Evolutionary conservation across 2,113 vertebrate genomes (phyloP).

Genomic region (Hyla sarda): DNA sequence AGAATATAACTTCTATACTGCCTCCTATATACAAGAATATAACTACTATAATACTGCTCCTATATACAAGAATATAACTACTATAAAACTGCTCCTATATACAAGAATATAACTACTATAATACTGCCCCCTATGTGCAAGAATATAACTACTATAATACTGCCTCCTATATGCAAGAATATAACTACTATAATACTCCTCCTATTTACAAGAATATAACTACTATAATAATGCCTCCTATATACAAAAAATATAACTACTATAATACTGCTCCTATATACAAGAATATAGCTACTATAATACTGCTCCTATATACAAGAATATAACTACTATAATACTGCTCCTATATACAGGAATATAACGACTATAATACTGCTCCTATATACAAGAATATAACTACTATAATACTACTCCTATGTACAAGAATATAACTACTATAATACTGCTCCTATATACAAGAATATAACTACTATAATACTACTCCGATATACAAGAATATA

Average conservation of each 20-base stretch:
- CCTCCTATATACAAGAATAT: background rate
- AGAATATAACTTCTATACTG: too few relatives aligned
- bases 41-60: background rate
- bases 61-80: constrained; percentile 9
- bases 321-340: too few relatives aligned
- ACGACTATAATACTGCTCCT: background rate
- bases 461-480: background rate
- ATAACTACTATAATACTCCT: too few relatives aligned
- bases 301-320: background rate
- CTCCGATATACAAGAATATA: background rate
- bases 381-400: background rate
- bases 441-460: background rate
- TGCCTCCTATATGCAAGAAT: too few relatives aligned
- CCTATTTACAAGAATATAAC: too few relatives aligned
- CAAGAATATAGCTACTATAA: too few relatives aligned
- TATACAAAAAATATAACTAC: too few relatives aligned
- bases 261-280: too few relatives aligned
- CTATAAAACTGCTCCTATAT: background rate
- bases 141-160: too few relatives aligned
- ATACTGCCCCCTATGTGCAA: too few relatives aligned
- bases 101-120: background rate
- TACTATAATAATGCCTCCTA: too few relatives aligned
- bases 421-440: constrained; percentile 1
- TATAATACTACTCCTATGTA: background rate
- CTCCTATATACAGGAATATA: too few relatives aligned